Conservation (phyloP, 2,797 vertebrate genomes). For the Helicolenus hilgendorfi region DNA sequence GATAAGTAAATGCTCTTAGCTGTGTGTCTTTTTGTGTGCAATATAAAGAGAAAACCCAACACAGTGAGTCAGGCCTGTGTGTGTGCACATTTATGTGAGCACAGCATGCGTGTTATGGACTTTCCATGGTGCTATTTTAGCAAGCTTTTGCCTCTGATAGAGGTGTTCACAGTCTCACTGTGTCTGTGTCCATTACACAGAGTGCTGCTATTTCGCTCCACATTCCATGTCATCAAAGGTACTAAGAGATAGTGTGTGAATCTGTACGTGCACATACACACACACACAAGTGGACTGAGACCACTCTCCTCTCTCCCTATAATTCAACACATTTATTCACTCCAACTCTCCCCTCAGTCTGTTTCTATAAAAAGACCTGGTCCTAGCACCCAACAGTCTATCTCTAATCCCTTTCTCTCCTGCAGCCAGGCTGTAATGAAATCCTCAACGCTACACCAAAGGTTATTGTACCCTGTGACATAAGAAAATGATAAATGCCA, state of each 20-base stretch:
- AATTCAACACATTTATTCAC: conserved; percentile 73
- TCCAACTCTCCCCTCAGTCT: conserved; percentile 48
- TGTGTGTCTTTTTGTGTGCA: not conserved
- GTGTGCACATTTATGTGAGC: conserved; percentile 14
- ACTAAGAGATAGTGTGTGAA: conserved; percentile 50
- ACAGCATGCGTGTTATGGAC: conserved; percentile 27
- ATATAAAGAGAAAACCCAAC: conserved; percentile 7
- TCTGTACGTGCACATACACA: conserved; percentile 18
- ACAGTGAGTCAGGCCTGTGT: conserved; percentile 1
- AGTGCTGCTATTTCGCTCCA: conserved; percentile 81
- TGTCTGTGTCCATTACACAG: conserved; percentile 80
- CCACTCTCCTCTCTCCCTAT: conserved; percentile 53
- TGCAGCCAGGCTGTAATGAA: conserved; percentile 45
- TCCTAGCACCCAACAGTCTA: conserved; percentile 42
- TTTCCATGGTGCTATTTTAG: conserved; percentile 55
- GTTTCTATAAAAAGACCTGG: conserved; percentile 56
- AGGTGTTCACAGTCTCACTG: conserved; percentile 58
- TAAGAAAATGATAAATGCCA: conserved; percentile 57
- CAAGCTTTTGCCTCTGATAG: conserved; percentile 56
- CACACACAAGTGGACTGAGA: conserved; percentile 36
- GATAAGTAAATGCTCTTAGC: not conserved
- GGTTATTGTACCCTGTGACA: conserved; percentile 56
- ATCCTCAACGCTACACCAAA: conserved; percentile 43
- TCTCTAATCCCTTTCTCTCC: conserved; percentile 55
- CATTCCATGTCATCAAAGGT: conserved; percentile 78